Base-by-base conservation (phyloP, 2,888 invertebrate genomes). In the Sesamia inferens region DNA sequence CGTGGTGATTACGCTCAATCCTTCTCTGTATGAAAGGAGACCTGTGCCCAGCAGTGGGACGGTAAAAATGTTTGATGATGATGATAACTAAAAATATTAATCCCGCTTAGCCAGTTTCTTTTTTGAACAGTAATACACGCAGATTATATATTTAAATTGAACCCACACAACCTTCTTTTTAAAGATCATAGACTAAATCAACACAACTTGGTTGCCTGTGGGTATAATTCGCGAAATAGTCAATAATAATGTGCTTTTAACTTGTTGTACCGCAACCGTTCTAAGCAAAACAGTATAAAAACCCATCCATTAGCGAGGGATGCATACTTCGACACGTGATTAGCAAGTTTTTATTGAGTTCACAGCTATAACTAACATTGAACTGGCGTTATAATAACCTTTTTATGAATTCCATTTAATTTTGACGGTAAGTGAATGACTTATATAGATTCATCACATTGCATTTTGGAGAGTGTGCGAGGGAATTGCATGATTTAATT, bases 251-350 rank as follows among this genome's bases (percentile, higher is more conserved):
- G 8, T 69, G 78, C 71, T 73, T 66, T 73, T 76, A 74, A 51
- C 75, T 79, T 69, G 88, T 88, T 88, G 88, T 73, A 67, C 69
- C 86, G 85, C n/a, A n/a, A n/a, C 83, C 88, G 74, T 81, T 74
- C 79, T 71, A 81, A 85, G 82, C 84, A 80, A 14, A 85, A 77
- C 68, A 79, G 24, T 66, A 78, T 77, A 77, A 58, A 84, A 87
- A 85, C 81, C 68, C 54, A 68, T 64, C 85, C 79, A 89, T 88
- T 88, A 88, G 82, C 68, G 42, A 75, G 44, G 68, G 70, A 78
- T 79, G 76, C 69, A 62, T 68, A 81, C 57, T 68, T 70, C 16
- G 44, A 74, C 71, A 72, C 76, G 68, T 87, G 74, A 88, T 88
- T 87, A 87, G 83, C 83, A 39, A 70, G 78, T 76, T 84, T 73